Conservation (phyloP, 2,113 vertebrate genomes). For the Coreoperca whiteheadi region DNA sequence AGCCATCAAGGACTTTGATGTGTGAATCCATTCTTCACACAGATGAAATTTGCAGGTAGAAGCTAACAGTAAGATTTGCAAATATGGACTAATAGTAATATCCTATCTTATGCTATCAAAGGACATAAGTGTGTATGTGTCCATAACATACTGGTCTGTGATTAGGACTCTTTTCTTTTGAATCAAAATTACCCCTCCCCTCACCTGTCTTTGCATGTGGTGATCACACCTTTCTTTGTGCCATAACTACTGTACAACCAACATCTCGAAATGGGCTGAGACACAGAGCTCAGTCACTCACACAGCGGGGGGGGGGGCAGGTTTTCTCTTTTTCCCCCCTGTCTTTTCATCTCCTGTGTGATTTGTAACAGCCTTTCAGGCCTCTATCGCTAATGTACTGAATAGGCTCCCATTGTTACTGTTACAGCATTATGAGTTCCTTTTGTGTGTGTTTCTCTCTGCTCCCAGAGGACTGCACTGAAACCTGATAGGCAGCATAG, state of each 20-base stretch:
- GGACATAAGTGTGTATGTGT: neutral
- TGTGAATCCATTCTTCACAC: conserved; percentile 18
- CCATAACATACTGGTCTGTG: neutral
- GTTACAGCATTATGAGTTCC: conserved; percentile 63
- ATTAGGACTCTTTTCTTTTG: neutral
- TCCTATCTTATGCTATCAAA: neutral
- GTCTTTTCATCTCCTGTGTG: conserved; percentile 68
- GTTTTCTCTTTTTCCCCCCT: conserved; percentile 29
- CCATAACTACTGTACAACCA: neutral
- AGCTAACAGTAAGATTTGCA: neutral
- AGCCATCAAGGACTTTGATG: conserved; percentile 27
- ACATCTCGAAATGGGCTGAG: conserved; percentile 24
- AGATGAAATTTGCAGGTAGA: conserved; percentile 4
- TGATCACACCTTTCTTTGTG: conserved; percentile 37
- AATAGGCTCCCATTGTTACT: conserved; percentile 65
- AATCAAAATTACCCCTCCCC: conserved; percentile 5
- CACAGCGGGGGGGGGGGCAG: conserved; percentile 17
- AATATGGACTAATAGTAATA: neutral
- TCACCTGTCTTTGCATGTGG: conserved; percentile 2
- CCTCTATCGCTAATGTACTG: conserved; percentile 56
- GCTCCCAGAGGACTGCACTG: conserved; percentile 59
- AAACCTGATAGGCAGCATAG: conserved; percentile 61
- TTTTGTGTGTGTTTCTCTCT: conserved; percentile 68
- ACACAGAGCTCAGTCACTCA: conserved; percentile 49
- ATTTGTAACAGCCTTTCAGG: conserved; percentile 71